These are phyloP conservation scores for Elysia chlorotica DNA, from an alignment of 1,140 invertebrate genomes.

Conservation along the genomic window DNA sequence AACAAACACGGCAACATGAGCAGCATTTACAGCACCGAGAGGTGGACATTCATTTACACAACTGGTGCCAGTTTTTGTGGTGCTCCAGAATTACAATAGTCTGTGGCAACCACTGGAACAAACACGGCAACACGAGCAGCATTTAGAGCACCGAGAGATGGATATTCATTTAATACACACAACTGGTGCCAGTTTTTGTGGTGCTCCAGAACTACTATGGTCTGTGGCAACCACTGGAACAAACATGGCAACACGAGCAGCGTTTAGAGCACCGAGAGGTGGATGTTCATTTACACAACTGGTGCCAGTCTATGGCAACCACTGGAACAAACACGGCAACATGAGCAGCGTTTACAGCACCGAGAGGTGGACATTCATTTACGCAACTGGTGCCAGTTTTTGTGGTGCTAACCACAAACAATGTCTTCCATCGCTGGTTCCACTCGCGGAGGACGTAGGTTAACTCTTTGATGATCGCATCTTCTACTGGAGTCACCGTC, in stretches of 20 bases:
- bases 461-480: conserved; percentile 88
- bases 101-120: background rate
- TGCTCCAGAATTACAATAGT: too few relatives aligned
- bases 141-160: too few relatives aligned
- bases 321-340: background rate
- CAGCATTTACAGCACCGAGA: background rate
- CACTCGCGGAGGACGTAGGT: conserved; percentile 88
- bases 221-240: background rate
- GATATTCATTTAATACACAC: too few relatives aligned
- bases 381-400: conserved; percentile 24
- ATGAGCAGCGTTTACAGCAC: too few relatives aligned
- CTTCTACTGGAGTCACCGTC: conserved; percentile 76
- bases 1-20: background rate
- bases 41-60: background rate
- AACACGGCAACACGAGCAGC: background rate
- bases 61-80: too few relatives aligned
- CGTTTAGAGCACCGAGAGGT: background rate
- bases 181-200: too few relatives aligned
- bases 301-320: background rate
- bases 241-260: background rate
- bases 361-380: background rate
- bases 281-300: background rate
- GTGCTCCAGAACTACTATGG: too few relatives aligned
- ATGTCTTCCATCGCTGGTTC: conserved; percentile 87
- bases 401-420: conserved; percentile 86